Evolutionary conservation across 1,140 invertebrate genomes (phyloP).

Genomic region (Hydropsyche tenuis): DNA sequence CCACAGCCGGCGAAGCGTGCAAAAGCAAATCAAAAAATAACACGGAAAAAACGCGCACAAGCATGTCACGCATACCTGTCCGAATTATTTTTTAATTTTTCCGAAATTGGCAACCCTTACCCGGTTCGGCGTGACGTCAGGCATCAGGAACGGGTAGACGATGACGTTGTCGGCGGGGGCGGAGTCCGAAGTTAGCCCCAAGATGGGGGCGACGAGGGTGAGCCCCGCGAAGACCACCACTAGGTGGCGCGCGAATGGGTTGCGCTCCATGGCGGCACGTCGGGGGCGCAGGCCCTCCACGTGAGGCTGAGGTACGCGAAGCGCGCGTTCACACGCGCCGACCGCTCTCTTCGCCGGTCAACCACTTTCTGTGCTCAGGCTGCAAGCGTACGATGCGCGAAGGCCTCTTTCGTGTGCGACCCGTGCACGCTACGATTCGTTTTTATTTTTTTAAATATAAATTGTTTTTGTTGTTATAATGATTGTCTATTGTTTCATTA

Average conservation of each 20-base stretch:
- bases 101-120: constrained; percentile 60
- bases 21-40: no score
- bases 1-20: no score
- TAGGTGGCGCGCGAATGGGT: background rate
- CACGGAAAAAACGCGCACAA: no score
- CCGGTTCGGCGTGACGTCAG: constrained; percentile 70
- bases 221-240: constrained; percentile 2
- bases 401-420: background rate
- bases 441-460: background rate
- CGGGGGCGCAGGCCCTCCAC: constrained; percentile 15
- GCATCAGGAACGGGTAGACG: constrained; percentile 73
- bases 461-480: no score
- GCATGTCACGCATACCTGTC: no score
- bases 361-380: background rate
- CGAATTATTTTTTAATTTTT: no score
- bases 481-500: no score
- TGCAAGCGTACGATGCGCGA: background rate
- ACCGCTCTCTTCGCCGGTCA: background rate
- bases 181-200: background rate
- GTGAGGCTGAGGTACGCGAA: no score
- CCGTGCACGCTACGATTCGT: background rate
- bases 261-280: background rate
- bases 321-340: no score
- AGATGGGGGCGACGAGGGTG: no score
- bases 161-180: constrained; percentile 50